Percentiles rank a stretch among this genome's conserved stretches.
Evolutionary conservation across 2,888 invertebrate genomes (phyloP).

Genomic region (Neoascia interrupta): DNA sequence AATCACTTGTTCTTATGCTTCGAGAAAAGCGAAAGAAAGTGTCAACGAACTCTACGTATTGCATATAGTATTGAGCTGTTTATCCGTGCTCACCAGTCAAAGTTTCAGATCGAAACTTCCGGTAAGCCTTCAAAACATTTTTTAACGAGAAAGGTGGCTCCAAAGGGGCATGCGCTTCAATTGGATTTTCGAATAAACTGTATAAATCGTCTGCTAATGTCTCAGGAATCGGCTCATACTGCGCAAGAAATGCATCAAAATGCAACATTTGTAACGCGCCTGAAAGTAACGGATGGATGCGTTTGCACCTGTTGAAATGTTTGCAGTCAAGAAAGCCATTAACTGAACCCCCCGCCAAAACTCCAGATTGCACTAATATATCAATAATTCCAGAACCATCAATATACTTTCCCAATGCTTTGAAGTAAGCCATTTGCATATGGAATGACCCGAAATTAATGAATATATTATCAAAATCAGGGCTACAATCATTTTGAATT

Average conservation of each 20-base stretch:
- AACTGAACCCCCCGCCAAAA: conserved; percentile 8
- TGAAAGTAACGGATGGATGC: conserved; percentile 30
- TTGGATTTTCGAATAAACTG: no score
- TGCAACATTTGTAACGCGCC: conserved; percentile 20
- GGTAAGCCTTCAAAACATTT: background rate
- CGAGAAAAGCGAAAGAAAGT: no score
- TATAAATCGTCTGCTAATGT: background rate
- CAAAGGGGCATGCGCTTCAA: background rate
- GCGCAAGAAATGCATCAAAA: conserved; percentile 16
- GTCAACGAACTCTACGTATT: conserved; percentile 7
- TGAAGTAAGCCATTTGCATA: conserved; percentile 70
- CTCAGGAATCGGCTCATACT: background rate
- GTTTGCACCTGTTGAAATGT: conserved; percentile 30
- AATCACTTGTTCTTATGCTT: no score
- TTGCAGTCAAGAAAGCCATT: conserved; percentile 9
- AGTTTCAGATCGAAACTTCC: conserved; percentile 1
- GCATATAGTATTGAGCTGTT: conserved; percentile 10
- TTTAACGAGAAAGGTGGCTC: conserved; percentile 1
- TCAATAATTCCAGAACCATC: background rate
- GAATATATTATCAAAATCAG: conserved; percentile 68
- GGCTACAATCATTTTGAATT: conserved; percentile 70
- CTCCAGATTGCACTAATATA: background rate
- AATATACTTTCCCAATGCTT: conserved; percentile 26
- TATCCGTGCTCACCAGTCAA: background rate
- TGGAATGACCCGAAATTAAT: conserved; percentile 70